Evolutionary conservation across 2,113 vertebrate genomes (phyloP).

Genomic region (Heptranchias perlo): DNA sequence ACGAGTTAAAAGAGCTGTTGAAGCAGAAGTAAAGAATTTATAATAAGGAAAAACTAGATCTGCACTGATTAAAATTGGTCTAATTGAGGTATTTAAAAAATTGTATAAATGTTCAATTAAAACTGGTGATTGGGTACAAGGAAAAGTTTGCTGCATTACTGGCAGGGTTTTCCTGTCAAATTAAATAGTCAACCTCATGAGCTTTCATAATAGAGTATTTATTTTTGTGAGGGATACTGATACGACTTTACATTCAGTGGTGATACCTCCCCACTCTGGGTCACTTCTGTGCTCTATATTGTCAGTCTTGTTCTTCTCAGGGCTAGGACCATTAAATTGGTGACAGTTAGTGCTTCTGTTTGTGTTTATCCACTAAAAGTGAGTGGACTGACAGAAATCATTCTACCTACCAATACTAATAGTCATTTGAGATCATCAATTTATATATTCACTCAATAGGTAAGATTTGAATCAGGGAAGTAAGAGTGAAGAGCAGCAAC

Average conservation of each 20-base stretch:
- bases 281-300: background rate
- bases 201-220: background rate
- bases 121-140: background rate
- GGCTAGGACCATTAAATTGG: background rate
- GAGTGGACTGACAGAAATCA: background rate
- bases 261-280: background rate
- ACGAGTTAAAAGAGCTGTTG: background rate
- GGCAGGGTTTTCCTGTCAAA: background rate
- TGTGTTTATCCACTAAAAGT: background rate
- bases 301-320: too few species aligned
- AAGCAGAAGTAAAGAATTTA: background rate
- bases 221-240: background rate
- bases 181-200: background rate
- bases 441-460: background rate
- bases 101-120: background rate
- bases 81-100: conserved; percentile 3
- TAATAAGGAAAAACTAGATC: background rate
- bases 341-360: background rate
- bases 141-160: background rate
- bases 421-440: background rate
- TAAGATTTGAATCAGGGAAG: too few species aligned
- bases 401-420: background rate
- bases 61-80: background rate
- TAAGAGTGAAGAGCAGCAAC: background rate
- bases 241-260: background rate